Percentiles rank a stretch among this genome's conserved stretches.
phyloP scores from a whole-genome alignment of 2,113 vertebrate species.

The Myotis davidii region DNA sequence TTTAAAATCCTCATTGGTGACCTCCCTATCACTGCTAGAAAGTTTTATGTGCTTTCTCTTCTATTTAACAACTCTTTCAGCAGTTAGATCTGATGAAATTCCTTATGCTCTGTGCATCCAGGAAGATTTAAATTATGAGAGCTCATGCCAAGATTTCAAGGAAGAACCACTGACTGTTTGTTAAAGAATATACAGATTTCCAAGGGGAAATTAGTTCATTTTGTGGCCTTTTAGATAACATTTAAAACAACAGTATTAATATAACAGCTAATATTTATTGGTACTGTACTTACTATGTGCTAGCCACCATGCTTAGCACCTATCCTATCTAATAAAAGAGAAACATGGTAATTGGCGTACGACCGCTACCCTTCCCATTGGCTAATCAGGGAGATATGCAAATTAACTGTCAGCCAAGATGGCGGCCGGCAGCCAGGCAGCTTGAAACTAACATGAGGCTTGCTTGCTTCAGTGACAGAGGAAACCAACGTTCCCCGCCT shows the following conservation, averaged over 20 bases:
- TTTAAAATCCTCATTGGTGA: conserved; percentile 26
- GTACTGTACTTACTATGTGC: not conserved
- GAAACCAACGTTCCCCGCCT: too few relatives aligned
- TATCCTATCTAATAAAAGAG: too few relatives aligned
- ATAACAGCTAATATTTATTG: not conserved
- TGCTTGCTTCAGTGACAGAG: too few relatives aligned
- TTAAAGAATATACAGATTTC: conserved; percentile 21
- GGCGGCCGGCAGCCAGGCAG: too few relatives aligned
- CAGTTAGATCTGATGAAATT: conserved; percentile 7
- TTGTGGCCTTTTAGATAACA: not conserved
- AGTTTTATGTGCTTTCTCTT: not conserved
- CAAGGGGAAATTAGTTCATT: not conserved
- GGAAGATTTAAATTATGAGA: conserved; percentile 31
- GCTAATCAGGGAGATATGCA: too few relatives aligned
- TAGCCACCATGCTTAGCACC: not conserved
- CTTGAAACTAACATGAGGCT: too few relatives aligned
- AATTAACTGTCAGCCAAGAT: too few relatives aligned
- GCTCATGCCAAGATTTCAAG: conserved; percentile 5
- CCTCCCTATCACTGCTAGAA: not conserved
- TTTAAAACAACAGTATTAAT: not conserved
- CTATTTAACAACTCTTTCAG: conserved; percentile 9
- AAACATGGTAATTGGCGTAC: too few relatives aligned
- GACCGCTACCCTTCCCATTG: too few relatives aligned
- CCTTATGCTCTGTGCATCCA: not conserved
- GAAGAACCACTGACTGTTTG: not conserved